Evolutionary conservation across 2,113 vertebrate genomes (phyloP), one percentile per base, ranked within the genome.

Genomic region (Nesospiza acunhae): DNA sequence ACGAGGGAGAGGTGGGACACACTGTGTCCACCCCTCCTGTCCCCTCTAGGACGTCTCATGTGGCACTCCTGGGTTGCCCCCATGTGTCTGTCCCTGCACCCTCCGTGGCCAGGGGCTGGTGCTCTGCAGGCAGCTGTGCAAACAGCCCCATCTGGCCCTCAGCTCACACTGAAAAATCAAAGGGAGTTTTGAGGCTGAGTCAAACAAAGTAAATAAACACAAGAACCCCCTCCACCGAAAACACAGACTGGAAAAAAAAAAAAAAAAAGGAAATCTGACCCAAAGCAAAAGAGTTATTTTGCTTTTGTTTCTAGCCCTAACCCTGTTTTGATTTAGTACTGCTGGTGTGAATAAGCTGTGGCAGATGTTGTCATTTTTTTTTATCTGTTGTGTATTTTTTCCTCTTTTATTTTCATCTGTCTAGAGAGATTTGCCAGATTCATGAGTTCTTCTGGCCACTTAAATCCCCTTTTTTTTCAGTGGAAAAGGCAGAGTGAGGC

Each of bases 91-190:
- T 35, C 49, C 56, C 66, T 18, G 1, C 0, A 1, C 15, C 13
- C 60, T 91, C 50, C 73, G 8, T 33, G 46, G 23, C 2, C 2
- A 89, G 73, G 84, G 77, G 35, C 91, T 92, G 2, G 3, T 46
- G 91, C 82, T 88, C 74, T 49, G 86, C 4, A 37, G 47, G 19
- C 91, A 94, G 94, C 96, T 95, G 93, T 55, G 94, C 84, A 96
- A 94, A 95, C 62, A 92, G 10, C 33, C 1, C 15, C 21, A 35
- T 11, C 64, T n/a, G 1, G 3, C 63, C 55, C 55, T 50, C 80
- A 31, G 80, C 42, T 55, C 15, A 5, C 50, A 2, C 68, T 35
- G 47, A 39, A 72, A 87, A 93, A 91, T 93, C 93, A 93, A 91
- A 94, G 90, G 30, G 23, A 75, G 17, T 39, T 70, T 23, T 15